Evolutionary conservation across 35 echinoderm and acorn worm genomes (phyloP).

Genomic region (Anneissia japonica): DNA sequence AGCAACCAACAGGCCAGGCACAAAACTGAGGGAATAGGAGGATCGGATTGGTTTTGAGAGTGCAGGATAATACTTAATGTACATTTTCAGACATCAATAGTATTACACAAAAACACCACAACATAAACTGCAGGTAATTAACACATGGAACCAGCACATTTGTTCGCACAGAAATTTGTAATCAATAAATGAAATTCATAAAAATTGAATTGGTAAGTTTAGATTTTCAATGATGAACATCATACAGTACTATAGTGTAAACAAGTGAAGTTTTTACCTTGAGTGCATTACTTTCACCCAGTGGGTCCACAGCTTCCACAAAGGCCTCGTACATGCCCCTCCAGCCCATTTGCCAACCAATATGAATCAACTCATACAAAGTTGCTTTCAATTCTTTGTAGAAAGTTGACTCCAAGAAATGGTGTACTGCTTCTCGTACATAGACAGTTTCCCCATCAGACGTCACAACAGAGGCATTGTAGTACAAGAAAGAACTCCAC

Average conservation of each 20-base stretch:
- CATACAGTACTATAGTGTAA: not conserved
- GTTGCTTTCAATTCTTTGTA: slow-evolving; percentile 81
- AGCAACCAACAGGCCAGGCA: no score
- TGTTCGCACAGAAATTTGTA: not conserved
- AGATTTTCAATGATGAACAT: not conserved
- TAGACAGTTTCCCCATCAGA: slow-evolving; percentile 78
- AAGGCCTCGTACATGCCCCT: slow-evolving; percentile 54
- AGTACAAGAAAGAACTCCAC: slow-evolving; percentile 60
- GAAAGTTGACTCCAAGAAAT: slow-evolving; percentile 77
- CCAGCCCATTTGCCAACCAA: slow-evolving; percentile 52
- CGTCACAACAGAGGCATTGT: slow-evolving; percentile 79
- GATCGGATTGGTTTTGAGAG: no score
- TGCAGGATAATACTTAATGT: no score
- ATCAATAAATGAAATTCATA: not conserved
- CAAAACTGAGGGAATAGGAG: no score
- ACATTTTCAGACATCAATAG: not conserved
- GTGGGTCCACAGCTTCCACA: slow-evolving; percentile 74
- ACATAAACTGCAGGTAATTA: not conserved
- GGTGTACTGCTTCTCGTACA: slow-evolving; percentile 64
- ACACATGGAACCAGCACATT: not conserved
- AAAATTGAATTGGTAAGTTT: not conserved
- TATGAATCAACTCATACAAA: slow-evolving; percentile 37
- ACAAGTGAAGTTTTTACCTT: slow-evolving; percentile 39
- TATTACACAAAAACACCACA: not conserved
- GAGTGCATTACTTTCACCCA: slow-evolving; percentile 77